Evolutionary conservation across 1,140 invertebrate genomes (phyloP), one percentile per base, ranked within the genome.

Genomic region (Anadara kagoshimensis): DNA sequence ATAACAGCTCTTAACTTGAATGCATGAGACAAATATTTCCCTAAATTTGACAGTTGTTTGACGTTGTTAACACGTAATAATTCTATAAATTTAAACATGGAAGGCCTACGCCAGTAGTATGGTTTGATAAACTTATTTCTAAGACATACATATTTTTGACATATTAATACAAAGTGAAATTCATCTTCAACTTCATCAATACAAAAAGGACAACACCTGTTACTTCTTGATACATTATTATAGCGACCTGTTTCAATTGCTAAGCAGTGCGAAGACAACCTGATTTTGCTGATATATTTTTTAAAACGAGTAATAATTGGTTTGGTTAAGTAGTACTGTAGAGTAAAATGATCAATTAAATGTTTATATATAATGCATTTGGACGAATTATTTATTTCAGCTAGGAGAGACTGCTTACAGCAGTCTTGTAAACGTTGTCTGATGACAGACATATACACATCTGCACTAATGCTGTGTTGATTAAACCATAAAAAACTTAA

Each of bases 41-140:
- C 61, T 47, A 63, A 62, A 22, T 62, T 62, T 24, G 20, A 45
- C 7, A 62, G 43, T 22, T 20, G 11, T 47, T 63, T 63, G 12
- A 16, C 10, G 61, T 63, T 63, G 43, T 62, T 41, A 22, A 22
- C n/a, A 63, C 41, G 24, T 11, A 63, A 47, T 47, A 63, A 49
- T 49, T 45, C 14, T 22, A 63, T 22, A 22, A 63, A 47, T 22
- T n/a, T 47, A 26, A 63, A 63, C 4, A 41, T 22, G 22, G 61
- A 63, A 11, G 61, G 41, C 24, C 45, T 63, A 22, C 26, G 24
- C 61, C 61, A 63, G 24, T 47, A 47, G 22, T 63, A 63, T 24
- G 14, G 43, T 41, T 63, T 61, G 4, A 41, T 61, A 44, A n/a
- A 61, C 20, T 61, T n/a, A 26, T 44, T 36, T 26, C 61, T 14